These are phyloP conservation scores for Volucella bombylans DNA, from an alignment of 2,888 invertebrate genomes.

Conservation along the genomic window DNA sequence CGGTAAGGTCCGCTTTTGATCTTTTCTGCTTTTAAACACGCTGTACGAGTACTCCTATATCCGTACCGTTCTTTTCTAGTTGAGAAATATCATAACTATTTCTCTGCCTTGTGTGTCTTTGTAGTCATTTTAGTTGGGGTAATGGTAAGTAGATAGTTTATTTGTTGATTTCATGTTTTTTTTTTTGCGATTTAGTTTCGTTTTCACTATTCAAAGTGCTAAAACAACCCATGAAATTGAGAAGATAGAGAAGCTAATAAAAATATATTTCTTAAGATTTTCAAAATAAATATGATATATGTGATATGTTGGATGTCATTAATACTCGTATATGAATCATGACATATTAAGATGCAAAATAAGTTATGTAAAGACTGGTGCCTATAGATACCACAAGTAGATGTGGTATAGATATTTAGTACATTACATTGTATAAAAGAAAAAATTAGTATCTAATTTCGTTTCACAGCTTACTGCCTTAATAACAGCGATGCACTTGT, in stretches of 20 bases:
- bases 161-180: conserved; percentile 16
- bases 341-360: conserved; percentile 7
- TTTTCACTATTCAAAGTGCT: not conserved
- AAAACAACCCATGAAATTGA: conserved; percentile 36
- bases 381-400: too few relatives aligned
- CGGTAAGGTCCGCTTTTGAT: conserved; percentile 81
- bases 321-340: conserved; percentile 7
- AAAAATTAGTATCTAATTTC: too few relatives aligned
- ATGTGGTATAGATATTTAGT: too few relatives aligned
- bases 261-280: not conserved
- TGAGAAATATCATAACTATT: conserved; percentile 1
- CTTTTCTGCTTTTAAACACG: conserved; percentile 47
- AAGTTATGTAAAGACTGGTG: not conserved
- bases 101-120: too few relatives aligned
- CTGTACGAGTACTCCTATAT: not conserved
- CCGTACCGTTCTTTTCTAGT: conserved; percentile 15
- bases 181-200: conserved; percentile 11
- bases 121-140: conserved; percentile 31
- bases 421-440: too few relatives aligned
- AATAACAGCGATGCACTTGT: too few relatives aligned
- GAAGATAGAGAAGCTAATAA: too few relatives aligned
- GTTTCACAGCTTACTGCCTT: too few relatives aligned
- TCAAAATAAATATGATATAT: conserved; percentile 28
- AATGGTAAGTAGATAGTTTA: conserved; percentile 36
- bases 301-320: conserved; percentile 4